Conservation (phyloP, 2,888 invertebrate genomes). For the Melanostoma mellinum region DNA sequence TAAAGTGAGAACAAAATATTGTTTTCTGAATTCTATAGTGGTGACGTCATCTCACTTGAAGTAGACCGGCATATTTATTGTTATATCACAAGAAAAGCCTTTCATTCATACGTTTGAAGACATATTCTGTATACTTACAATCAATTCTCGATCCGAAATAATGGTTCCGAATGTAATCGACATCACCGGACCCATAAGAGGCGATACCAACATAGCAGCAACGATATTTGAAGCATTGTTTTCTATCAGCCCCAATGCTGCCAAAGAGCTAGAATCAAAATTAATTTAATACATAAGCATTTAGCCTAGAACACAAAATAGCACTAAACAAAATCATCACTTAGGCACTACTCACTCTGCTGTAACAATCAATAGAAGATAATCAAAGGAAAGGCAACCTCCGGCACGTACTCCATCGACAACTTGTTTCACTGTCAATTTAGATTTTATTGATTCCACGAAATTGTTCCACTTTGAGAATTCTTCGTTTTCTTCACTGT, state of each 20-base stretch:
- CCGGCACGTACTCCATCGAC: constrained; percentile 89
- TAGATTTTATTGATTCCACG: constrained; percentile 89
- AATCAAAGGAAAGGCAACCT: constrained; percentile 92
- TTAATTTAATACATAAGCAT: background rate
- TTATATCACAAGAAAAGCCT: background rate
- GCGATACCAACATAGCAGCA: constrained; percentile 90
- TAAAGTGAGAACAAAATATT: no score
- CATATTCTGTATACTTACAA: constrained; percentile 78
- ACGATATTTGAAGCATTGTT: constrained; percentile 92
- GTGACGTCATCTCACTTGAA: no score
- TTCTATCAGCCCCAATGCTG: constrained; percentile 91
- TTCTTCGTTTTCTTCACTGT: constrained; percentile 81
- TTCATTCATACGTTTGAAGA: background rate
- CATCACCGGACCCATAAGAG: constrained; percentile 92
- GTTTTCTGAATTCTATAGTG: no score
- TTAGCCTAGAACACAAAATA: constrained; percentile 10
- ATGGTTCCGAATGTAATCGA: constrained; percentile 93
- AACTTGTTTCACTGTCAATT: constrained; percentile 91
- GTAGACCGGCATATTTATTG: no score
- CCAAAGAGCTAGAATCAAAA: constrained; percentile 86
- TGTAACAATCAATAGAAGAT: constrained; percentile 89
- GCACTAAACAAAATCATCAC: constrained; percentile 9
- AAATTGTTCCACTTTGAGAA: constrained; percentile 87
- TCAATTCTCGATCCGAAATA: constrained; percentile 87
- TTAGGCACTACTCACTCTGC: constrained; percentile 87